Conservation (phyloP, 2,888 invertebrate species). For the Caradrina kadenii region DNA sequence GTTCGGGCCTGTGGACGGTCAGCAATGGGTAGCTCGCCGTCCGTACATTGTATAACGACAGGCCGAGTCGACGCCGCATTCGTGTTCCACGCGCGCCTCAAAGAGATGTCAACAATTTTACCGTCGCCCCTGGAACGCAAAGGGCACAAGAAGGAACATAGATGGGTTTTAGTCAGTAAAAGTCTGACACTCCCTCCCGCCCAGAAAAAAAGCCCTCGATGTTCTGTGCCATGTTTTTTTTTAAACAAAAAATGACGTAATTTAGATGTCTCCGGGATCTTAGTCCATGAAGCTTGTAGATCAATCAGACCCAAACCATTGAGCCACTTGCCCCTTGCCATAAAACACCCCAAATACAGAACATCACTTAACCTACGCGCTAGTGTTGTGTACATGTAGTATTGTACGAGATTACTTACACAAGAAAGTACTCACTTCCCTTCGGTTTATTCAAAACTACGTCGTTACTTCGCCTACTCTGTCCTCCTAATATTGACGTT, state of each 20-base stretch:
- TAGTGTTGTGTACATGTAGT: constrained; percentile 35
- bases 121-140: too few species aligned
- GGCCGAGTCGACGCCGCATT: too few species aligned
- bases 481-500: constrained; percentile 58
- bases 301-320: constrained; percentile 10
- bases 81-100: too few species aligned
- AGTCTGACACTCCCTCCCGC: too few species aligned
- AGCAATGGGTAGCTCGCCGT: too few species aligned
- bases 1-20: too few species aligned
- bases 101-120: too few species aligned
- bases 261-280: not conserved
- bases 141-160: too few species aligned
- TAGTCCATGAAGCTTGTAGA: constrained; percentile 4
- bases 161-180: too few species aligned
- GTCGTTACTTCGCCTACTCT: constrained; percentile 55
- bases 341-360: constrained; percentile 50
- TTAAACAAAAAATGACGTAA: not conserved
- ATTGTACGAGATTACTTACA: constrained; percentile 55
- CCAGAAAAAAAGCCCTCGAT: too few species aligned
- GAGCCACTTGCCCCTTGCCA: constrained; percentile 12
- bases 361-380: constrained; percentile 33
- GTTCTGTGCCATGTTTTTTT: too few species aligned
- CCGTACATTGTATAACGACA: too few species aligned
- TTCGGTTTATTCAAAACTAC: constrained; percentile 58
- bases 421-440: constrained; percentile 60